Conservation (phyloP, 2,797 vertebrate species). For the Geotrypetes seraphini region DNA sequence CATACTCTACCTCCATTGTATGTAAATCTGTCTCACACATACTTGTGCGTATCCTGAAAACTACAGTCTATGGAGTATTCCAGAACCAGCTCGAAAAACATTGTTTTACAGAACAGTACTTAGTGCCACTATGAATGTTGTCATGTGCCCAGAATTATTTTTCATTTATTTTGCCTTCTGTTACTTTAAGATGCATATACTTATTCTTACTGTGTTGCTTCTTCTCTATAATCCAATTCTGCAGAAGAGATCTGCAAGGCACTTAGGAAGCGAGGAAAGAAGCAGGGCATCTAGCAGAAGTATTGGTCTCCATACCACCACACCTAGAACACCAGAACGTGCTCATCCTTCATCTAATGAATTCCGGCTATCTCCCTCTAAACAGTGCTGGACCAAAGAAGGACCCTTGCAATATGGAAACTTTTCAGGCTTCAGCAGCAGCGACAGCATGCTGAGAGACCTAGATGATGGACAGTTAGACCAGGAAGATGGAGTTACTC, state of each 20-base stretch:
- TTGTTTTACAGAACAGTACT: too few relatives aligned
- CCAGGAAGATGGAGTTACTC: slow-evolving; percentile 83
- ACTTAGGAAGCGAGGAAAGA: slow-evolving; percentile 30
- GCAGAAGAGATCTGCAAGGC: slow-evolving; percentile 46
- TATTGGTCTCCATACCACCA: slow-evolving; percentile 26
- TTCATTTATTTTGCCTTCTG: too few relatives aligned
- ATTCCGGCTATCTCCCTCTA: slow-evolving; percentile 16
- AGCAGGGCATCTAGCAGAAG: slow-evolving; percentile 31
- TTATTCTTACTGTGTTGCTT: too few relatives aligned
- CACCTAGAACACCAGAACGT: slow-evolving; percentile 7
- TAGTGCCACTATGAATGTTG: too few relatives aligned
- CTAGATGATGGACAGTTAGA: slow-evolving; percentile 83
- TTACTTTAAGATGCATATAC: too few relatives aligned
- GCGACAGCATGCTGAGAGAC: slow-evolving; percentile 66
- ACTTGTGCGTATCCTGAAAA: too few relatives aligned
- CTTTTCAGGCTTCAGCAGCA: slow-evolving; percentile 67
- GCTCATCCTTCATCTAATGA: slow-evolving; percentile 11
- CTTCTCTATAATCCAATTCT: too few relatives aligned
- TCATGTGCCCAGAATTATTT: too few relatives aligned
- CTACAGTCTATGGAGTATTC: too few relatives aligned
- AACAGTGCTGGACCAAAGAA: slow-evolving; percentile 38
- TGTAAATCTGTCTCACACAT: too few relatives aligned
- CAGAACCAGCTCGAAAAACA: too few relatives aligned
- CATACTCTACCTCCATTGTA: too few relatives aligned
- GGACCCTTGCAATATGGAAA: slow-evolving; percentile 30